Base-by-base conservation (phyloP, 2,797 vertebrate species). In the Aldrovandia affinis region DNA sequence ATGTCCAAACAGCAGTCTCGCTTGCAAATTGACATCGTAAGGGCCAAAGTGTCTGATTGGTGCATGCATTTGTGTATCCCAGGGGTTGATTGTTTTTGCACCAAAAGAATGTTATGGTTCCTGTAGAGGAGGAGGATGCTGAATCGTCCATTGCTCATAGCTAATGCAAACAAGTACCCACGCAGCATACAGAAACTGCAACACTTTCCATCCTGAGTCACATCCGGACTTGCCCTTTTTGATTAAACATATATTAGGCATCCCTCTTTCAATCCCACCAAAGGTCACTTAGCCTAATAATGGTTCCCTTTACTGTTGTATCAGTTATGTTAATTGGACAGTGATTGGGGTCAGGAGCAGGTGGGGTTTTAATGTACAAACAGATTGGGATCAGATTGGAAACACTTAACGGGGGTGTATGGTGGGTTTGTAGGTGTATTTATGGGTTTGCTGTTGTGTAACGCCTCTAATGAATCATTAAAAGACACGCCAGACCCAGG, bases 381-480 rank as follows among this genome's bases (percentile, higher is more conserved):
- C 57, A 54, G 77, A 47, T 61, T 83, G 54, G 70, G 70, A 44
- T 30, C 70, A 25, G 50, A 65, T 47, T 10, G 52, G 63, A 68
- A 39, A 54, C 50, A 39, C 65, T n/a, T n/a, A 36, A 52, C 54
- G 47, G 42, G 80, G 63, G 70, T 88, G 73, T 84, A 65, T 39
- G 39, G 83, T 6, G 52, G 52, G 78, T 55, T 63, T 73, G 57
- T 42, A 44, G 47, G 81, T 87, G 85, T 89, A 83, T 89, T 83
- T 89, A 80, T 78, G 59, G 78, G 65, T 81, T 82, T 87, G 75
- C 84, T n/a, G 52, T 92, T 94, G 93, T 93, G 92, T 93, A 92
- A 90, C 93, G 88, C 92, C 88, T 90, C 93, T 93, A 94, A 95
- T 96, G 93, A 96, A 95, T 95, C 92, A 95, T 96, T 95, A 93